A percentile compares a stretch with the other conserved stretches of the same genome.
Conservation (phyloP, 2,113 vertebrate species). For the Arizona elegans region DNA sequence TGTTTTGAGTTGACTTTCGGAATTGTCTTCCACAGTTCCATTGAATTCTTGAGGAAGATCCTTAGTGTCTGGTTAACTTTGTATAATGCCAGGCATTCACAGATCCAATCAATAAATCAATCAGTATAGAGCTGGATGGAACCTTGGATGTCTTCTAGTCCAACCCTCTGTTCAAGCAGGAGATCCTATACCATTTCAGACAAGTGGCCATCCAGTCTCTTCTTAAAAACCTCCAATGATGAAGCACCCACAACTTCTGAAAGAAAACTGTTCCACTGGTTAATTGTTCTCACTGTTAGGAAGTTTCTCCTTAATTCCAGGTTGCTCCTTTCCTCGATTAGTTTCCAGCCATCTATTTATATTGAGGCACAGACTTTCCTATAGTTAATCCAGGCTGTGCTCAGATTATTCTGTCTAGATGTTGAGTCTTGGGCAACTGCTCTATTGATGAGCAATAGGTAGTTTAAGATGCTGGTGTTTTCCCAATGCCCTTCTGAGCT, state of each 20-base stretch:
- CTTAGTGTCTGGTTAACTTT: background rate
- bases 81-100: background rate
- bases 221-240: too few species aligned
- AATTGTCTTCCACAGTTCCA: background rate
- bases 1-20: background rate
- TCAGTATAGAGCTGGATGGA: too few species aligned
- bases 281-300: too few species aligned
- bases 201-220: too few species aligned
- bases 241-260: too few species aligned
- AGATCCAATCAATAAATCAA: background rate
- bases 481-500: background rate
- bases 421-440: background rate
- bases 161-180: too few species aligned
- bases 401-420: background rate
- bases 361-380: background rate
- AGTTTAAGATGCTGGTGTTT: background rate
- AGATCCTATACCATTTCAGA: too few species aligned
- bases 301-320: too few species aligned
- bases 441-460: background rate
- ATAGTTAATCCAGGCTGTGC: background rate
- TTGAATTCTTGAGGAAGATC: background rate
- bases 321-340: too few species aligned
- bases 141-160: too few species aligned
- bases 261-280: too few species aligned
- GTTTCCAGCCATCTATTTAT: background rate